These are phyloP conservation scores for Pomphorhynchus laevis DNA, from an alignment of 1,140 invertebrate species.

Conservation along the genomic window DNA sequence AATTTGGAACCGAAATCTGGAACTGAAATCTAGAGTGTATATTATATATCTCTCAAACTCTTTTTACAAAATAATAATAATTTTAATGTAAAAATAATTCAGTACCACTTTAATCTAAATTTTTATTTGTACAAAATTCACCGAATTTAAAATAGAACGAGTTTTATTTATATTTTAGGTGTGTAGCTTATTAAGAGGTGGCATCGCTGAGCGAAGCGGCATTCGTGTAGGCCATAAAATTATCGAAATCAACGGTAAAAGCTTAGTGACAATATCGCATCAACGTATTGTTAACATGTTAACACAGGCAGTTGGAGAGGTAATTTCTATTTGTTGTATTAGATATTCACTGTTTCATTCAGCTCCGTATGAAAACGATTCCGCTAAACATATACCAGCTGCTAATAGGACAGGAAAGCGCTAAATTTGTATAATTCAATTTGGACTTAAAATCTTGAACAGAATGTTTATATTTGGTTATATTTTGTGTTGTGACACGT, in stretches of 20 bases:
- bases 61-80: too few species aligned
- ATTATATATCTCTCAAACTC: too few species aligned
- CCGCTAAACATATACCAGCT: slow-evolving; percentile 96
- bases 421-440: slow-evolving; percentile 64
- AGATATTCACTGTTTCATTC: slow-evolving; percentile 17
- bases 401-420: slow-evolving; percentile 86
- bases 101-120: too few species aligned
- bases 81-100: too few species aligned
- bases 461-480: too few species aligned
- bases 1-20: too few species aligned
- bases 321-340: slow-evolving; percentile 19
- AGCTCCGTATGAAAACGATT: slow-evolving; percentile 99
- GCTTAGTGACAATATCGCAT: slow-evolving; percentile 82
- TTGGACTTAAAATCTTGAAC: slow-evolving; percentile 1
- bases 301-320: slow-evolving; percentile 89
- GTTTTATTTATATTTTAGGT: slow-evolving; percentile 30
- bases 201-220: slow-evolving; percentile 84
- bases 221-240: slow-evolving; percentile 90
- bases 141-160: not conserved
- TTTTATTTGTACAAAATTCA: too few species aligned
- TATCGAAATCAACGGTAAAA: slow-evolving; percentile 91
- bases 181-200: slow-evolving; percentile 71
- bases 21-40: too few species aligned
- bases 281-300: slow-evolving; percentile 93
- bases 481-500: too few species aligned